A percentile compares a stretch with the other conserved stretches of the same genome.
Evolutionary conservation across 2,888 invertebrate genomes (phyloP).

Genomic region (Periphyllus acericola): DNA sequence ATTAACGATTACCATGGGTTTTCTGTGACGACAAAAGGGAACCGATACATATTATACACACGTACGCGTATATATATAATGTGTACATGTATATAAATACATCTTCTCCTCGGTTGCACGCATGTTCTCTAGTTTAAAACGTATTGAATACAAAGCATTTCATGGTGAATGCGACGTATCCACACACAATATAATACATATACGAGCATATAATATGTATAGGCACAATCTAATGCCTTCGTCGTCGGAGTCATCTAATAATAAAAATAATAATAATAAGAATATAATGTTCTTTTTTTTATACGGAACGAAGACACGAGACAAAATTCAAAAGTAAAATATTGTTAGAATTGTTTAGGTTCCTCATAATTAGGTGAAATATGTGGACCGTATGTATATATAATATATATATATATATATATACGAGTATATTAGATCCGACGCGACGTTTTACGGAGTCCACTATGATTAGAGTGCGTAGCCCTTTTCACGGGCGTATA

Average conservation of each 20-base stretch:
- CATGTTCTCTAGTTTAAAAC: constrained; percentile 52
- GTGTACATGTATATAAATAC: constrained; percentile 15
- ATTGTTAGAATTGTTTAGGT: not conserved
- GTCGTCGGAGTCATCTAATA: constrained; percentile 39
- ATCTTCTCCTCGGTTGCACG: constrained; percentile 56
- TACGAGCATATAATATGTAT: not conserved
- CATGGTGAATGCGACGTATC: constrained; percentile 55
- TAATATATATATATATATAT: too few species aligned
- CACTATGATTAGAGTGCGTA: too few species aligned
- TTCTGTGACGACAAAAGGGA: constrained; percentile 63
- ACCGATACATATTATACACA: constrained; percentile 39
- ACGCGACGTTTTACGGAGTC: too few species aligned
- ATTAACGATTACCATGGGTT: constrained; percentile 65
- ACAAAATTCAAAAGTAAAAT: constrained; percentile 7
- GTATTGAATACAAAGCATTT: constrained; percentile 57
- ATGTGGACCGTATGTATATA: not conserved
- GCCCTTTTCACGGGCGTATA: too few species aligned
- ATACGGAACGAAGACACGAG: constrained; percentile 19
- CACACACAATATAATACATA: constrained; percentile 32
- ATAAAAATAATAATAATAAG: constrained; percentile 44
- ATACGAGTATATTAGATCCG: not conserved
- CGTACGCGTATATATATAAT: not conserved
- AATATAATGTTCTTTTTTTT: constrained; percentile 32
- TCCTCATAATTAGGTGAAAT: too few species aligned
- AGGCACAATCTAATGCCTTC: not conserved